Conservation (phyloP, 2,888 invertebrate genomes). For the Andrena hattorfiana region DNA sequence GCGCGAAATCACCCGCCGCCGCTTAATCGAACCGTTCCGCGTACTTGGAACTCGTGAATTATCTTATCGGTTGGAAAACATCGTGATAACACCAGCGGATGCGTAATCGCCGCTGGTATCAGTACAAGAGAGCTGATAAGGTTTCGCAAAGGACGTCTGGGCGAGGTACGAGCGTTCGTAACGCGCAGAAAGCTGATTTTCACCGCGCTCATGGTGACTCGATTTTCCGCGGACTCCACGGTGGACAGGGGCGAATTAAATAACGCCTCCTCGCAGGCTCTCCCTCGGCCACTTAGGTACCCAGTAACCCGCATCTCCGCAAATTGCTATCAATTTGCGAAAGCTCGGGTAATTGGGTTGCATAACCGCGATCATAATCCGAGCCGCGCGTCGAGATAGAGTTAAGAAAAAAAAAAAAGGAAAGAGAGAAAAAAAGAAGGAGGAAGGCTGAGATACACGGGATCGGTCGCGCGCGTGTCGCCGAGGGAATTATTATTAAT, state of each 20-base stretch:
- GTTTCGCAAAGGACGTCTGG: conserved; percentile 35
- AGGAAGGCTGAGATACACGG: conserved; percentile 58
- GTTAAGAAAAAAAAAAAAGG: background rate
- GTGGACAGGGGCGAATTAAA: conserved; percentile 17
- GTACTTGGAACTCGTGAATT: conserved; percentile 30
- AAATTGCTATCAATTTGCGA: conserved; percentile 71
- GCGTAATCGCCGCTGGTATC: conserved; percentile 61
- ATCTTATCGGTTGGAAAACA: conserved; percentile 70
- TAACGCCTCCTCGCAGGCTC: background rate
- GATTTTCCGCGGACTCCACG: conserved; percentile 11
- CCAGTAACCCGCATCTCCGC: conserved; percentile 39
- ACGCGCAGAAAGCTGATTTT: conserved; percentile 9
- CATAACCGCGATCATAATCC: conserved; percentile 76
- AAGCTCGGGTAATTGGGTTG: conserved; percentile 76
- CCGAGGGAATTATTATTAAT: conserved; percentile 87
- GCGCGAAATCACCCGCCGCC: background rate
- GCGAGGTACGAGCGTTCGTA: background rate
- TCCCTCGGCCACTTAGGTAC: background rate
- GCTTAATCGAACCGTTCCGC: conserved; percentile 16
- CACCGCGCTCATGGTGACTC: background rate
- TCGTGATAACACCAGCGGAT: conserved; percentile 57
- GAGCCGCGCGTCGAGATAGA: conserved; percentile 57
- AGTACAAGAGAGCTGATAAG: conserved; percentile 52
- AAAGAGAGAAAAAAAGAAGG: background rate
- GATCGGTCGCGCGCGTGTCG: conserved; percentile 92